Evolutionary conservation across 2,888 invertebrate species (phyloP), one percentile per base, ranked within the genome.

Genomic region (Parascotia fuliginaria): DNA sequence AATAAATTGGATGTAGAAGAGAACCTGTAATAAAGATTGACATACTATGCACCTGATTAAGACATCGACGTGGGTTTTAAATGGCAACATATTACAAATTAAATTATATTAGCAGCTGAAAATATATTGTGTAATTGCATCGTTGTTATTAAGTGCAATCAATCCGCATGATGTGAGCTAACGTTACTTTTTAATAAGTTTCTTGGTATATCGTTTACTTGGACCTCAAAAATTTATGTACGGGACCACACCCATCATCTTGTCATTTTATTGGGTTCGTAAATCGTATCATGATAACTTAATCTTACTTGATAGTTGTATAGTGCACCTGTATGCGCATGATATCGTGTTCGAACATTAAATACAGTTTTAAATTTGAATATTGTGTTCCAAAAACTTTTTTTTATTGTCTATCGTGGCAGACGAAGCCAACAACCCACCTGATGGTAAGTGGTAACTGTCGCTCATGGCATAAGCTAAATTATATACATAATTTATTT

Each of bases 231-330:
- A 70, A 72, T 73, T 64, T 49, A 66, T 53, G 59, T 19, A 19
- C 19, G 5, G 19, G n/a, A n/a, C n/a, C 45, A 42, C 50, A 54
- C 41, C 54, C 61, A 54, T 57, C 15, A 29, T 24, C 69, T 66
- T 77, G 81, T 81, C 80, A 73, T 78, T 46, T 83, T 81, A 84
- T 81, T 80, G 79, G 70, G 54, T 62, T 61, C 70, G 79, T 83
- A 82, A 84, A 83, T 83, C 71, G 74, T 65, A 58, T 73, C 68
- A 77, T 81, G 79, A 83, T 83, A 82, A 79, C 83, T 82, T 85
- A 83, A 85, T 85, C 77, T 79, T 52, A 51, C 64, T 57, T 73
- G 73, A 79, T 77, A 69, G 47, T 22, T 60, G 49, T 24, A 34
- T 22, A 34, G 29, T 9, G 47, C 64, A 73, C 53, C 61, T 61